Evolutionary conservation across 1,140 invertebrate genomes (phyloP).

Genomic region (Trachymyrmex septentrionalis): DNA sequence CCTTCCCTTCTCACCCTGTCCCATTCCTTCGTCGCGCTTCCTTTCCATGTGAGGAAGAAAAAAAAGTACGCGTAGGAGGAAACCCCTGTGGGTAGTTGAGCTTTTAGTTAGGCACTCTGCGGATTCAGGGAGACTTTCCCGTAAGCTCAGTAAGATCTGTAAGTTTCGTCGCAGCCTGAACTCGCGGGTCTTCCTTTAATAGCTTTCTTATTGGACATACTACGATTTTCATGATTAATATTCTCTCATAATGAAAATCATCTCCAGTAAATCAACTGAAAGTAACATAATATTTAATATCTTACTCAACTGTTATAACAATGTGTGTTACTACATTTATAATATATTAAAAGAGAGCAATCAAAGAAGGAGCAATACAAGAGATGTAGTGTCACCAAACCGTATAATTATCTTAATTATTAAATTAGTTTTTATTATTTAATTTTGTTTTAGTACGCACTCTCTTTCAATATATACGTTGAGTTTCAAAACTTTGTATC

Average conservation of each 20-base stretch:
- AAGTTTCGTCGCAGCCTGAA: background rate
- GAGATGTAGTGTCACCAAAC: too few relatives aligned
- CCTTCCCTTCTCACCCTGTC: conserved; percentile 23
- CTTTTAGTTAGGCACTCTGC: conserved; percentile 30
- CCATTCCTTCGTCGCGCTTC: background rate
- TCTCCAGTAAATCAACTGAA: too few relatives aligned
- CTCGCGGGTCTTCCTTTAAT: conserved; percentile 11
- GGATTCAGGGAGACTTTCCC: conserved; percentile 10
- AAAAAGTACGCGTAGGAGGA: background rate
- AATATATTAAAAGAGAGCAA: too few relatives aligned
- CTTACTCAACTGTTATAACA: too few relatives aligned
- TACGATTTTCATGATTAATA: background rate
- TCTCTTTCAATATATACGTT: too few relatives aligned
- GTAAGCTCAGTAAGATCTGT: background rate
- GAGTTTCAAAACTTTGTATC: too few relatives aligned
- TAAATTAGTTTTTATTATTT: too few relatives aligned
- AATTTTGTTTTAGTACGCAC: background rate
- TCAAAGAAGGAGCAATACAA: too few relatives aligned
- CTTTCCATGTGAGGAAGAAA: background rate
- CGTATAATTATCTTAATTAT: too few relatives aligned
- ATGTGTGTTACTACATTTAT: too few relatives aligned
- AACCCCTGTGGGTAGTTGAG: conserved; percentile 11
- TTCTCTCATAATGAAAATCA: background rate
- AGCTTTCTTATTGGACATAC: background rate
- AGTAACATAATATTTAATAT: too few relatives aligned